Evolutionary conservation across 2,888 invertebrate genomes (phyloP), one percentile per base, ranked within the genome.

Genomic region (Leuctra nigra): DNA sequence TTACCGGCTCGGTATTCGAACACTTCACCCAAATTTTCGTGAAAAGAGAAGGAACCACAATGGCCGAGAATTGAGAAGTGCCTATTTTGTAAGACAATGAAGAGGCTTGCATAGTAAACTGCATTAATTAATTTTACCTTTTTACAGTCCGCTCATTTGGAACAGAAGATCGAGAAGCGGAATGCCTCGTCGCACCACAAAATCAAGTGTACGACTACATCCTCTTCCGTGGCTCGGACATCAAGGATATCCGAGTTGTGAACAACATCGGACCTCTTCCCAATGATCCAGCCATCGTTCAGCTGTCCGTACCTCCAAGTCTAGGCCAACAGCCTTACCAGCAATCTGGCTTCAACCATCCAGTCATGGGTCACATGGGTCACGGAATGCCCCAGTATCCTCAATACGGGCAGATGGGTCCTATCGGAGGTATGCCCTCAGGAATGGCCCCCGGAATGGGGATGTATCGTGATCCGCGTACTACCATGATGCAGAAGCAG

Each of bases 161-260:
- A 56, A 99, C 99, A 36, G 99, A 99, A 76, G 96, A 98, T 71
- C 82, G 99, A 48, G 94, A 95, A 67, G 91, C 96, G 4, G 91
- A 92, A 69, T 91, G 88, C 70, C 94, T 94, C 61, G 95, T 99
- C 56, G 91, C 96, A 54, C 92, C 96, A 18, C 90, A 97, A 73
- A 94, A 92, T 75, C 97, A 99, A 74, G 89, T 98, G 55, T 99
- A 97, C 73, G 98, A 99, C 72, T 99, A 96, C 75, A 99, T 99
- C 68, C 82, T 99, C 66, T 99, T 99, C 76, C 84, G 97, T 64
- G 98, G 98, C 47, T 87, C 92, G 63, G 99, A 99, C 73, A 99
- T 99, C 69, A 99, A 99, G 77, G 98, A 99, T 73, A 92, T 99
- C 68, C 84, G 95, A 72, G 95, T 99, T 53, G 88, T 98, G 60